Evolutionary conservation across 2,888 invertebrate species (phyloP), one percentile per base, ranked within the genome.

Genomic region (Eilema griseolum): DNA sequence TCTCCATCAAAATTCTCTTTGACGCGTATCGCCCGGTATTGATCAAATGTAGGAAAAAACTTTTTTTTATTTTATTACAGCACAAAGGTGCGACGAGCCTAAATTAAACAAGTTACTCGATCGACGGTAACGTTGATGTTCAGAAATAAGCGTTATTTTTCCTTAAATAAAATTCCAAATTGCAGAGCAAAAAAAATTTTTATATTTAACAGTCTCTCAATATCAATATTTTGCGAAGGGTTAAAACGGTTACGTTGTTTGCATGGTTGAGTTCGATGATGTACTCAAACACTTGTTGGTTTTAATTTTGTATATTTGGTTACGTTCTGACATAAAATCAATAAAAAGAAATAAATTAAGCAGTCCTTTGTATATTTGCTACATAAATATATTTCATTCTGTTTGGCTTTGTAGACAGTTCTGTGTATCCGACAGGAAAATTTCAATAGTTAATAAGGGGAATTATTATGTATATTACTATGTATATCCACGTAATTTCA

Each of bases 71-170:
- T 89, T 88, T 86, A 87, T 87, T 85, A 88, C 80, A 79, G 79
- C 87, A 88, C 88, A 91, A 89, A 90, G 91, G 90, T 89, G 86
- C 85, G 83, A 84, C 80, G 84, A 81, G 86, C 78, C 85, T 78
- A 88, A 90, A 90, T 90, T 90, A 91, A 90, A 90, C 88, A 89
- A 87, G 86, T 86, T 85, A 80, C 72, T 69, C 81, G 72, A 79
- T 81, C 73, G 79, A 77, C 80, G 73, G 73, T 61, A 65, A 60
- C 72, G 71, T 70, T 77, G 77, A 73, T 78, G 77, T 75, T 68
- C 72, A 59, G 86, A 83, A 82, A 70, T 77, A 79, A 83, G 85
- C 87, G 84, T 84, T 88, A 83, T 73, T 67, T 59, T 64, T 66
- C 16, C 67, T 65, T 52, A 14, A 52, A 72, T 86, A 85, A 80